phyloP scores from a whole-genome alignment of 1,140 invertebrate genomes.

The Papilio glaucus region DNA sequence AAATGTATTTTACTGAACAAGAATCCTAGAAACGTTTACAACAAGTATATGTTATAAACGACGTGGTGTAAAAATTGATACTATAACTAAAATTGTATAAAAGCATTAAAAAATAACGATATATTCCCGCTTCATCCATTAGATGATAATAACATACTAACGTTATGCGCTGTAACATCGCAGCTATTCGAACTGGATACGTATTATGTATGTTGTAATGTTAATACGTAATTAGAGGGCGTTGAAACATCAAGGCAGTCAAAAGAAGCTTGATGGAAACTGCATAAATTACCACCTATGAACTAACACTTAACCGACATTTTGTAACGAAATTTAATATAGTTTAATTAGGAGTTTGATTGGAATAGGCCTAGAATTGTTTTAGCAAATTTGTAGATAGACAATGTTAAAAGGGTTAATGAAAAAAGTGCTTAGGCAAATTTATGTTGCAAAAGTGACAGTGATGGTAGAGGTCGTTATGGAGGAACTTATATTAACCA shows the following conservation, averaged over 20 bases:
- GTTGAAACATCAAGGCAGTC: slow-evolving; percentile 45
- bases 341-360: no score
- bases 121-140: background rate
- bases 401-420: no score
- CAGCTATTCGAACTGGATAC: slow-evolving; percentile 53
- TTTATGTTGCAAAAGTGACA: no score
- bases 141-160: slow-evolving; percentile 5
- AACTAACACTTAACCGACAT: background rate
- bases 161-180: slow-evolving; percentile 17
- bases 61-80: background rate
- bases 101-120: background rate
- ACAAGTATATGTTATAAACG: background rate
- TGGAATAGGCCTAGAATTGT: no score
- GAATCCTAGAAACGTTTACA: background rate
- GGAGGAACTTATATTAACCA: no score
- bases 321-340: background rate
- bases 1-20: no score
- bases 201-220: slow-evolving; percentile 56
- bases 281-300: slow-evolving; percentile 45
- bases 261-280: slow-evolving; percentile 56
- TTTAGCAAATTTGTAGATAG: no score
- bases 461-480: no score
- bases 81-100: background rate
- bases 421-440: no score
- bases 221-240: slow-evolving; percentile 59